A percentile compares a stretch with the other conserved stretches of the same genome.
Conservation (phyloP, 2,888 invertebrate genomes). For the Magallana nippona region DNA sequence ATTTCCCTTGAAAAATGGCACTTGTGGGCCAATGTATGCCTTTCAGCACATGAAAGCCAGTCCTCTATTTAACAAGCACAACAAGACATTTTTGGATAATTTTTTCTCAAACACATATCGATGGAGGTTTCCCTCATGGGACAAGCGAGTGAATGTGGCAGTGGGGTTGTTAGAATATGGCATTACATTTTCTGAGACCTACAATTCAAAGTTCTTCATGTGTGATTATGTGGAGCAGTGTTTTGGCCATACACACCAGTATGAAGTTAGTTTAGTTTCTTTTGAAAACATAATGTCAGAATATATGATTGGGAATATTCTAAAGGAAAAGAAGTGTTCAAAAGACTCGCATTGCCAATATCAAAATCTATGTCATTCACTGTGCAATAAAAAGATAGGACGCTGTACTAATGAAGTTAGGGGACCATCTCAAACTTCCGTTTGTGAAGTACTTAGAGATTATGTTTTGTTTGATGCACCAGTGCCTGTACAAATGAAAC, state of each 20-base stretch:
- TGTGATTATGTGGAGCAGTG: constrained; percentile 67
- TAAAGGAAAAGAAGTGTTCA: constrained; percentile 61
- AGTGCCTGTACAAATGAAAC: constrained; percentile 54
- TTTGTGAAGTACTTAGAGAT: constrained; percentile 71
- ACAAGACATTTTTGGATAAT: constrained; percentile 49
- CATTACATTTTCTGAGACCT: constrained; percentile 67
- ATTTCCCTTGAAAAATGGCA: constrained; percentile 67
- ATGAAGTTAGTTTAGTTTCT: constrained; percentile 67
- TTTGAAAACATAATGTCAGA: constrained; percentile 64
- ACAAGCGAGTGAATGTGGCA: constrained; percentile 67
- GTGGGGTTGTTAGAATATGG: constrained; percentile 73
- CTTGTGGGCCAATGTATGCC: constrained; percentile 70
- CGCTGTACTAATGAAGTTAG: constrained; percentile 63
- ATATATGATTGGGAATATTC: constrained; percentile 53
- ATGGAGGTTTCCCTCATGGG: constrained; percentile 71
- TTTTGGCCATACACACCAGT: constrained; percentile 66
- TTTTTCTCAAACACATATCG: constrained; percentile 62
- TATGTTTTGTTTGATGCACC: constrained; percentile 72
- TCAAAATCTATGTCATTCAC: constrained; percentile 66
- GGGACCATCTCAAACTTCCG: constrained; percentile 64
- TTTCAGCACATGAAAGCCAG: constrained; percentile 60
- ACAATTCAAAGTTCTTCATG: constrained; percentile 69
- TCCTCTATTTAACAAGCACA: constrained; percentile 56
- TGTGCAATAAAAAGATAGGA: constrained; percentile 60
- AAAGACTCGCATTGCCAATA: constrained; percentile 66